Evolutionary conservation across 2,797 vertebrate genomes (phyloP).

Genomic region (Gambusia yucatana): DNA sequence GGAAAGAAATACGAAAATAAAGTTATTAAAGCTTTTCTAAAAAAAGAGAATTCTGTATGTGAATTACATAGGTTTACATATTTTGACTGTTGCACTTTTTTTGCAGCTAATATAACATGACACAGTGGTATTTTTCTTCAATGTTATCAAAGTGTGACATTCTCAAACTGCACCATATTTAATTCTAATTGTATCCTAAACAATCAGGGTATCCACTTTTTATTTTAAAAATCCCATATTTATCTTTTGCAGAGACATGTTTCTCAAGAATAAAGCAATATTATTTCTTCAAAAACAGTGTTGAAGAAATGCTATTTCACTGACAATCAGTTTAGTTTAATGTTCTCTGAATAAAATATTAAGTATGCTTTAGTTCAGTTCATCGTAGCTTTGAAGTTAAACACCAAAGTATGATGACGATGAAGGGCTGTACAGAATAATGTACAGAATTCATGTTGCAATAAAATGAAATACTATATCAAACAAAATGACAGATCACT

Average conservation of each 20-base stretch:
- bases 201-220: not conserved
- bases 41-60: not conserved
- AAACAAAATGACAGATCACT: constrained; percentile 18
- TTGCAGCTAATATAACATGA: not conserved
- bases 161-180: not conserved
- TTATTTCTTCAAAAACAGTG: not conserved
- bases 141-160: not conserved
- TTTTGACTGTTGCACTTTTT: not conserved
- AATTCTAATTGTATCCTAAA: not conserved
- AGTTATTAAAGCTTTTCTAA: not conserved
- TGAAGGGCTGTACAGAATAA: not conserved
- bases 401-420: constrained; percentile 2
- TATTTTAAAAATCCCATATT: not conserved
- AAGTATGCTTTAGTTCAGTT: constrained; percentile 11
- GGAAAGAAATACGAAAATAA: not conserved
- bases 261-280: not conserved
- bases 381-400: constrained; percentile 1
- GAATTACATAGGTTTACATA: not conserved
- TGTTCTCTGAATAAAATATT: constrained; percentile 1
- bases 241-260: not conserved
- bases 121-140: not conserved
- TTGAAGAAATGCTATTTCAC: not conserved
- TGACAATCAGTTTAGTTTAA: not conserved
- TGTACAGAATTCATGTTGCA: constrained; percentile 17
- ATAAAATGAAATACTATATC: constrained; percentile 27